Evolutionary conservation across 2,888 invertebrate genomes (phyloP).

Genomic region (Limenitis camilla): DNA sequence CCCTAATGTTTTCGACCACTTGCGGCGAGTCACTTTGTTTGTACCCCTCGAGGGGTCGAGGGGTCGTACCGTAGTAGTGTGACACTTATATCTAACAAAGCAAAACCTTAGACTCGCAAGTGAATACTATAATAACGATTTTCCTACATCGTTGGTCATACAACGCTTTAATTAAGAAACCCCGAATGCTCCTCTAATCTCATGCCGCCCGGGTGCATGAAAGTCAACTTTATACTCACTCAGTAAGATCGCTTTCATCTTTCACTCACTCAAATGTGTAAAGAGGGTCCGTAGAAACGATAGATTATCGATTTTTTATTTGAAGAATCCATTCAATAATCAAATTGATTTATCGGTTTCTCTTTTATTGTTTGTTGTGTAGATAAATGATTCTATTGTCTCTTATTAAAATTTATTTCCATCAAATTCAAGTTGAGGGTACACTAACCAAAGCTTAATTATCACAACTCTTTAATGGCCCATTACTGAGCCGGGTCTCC

Average conservation of each 20-base stretch:
- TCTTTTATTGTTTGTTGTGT: no score
- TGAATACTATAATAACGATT: slow-evolving; percentile 12
- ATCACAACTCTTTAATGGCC: no score
- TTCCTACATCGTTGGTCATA: slow-evolving; percentile 22
- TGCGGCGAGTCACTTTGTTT: slow-evolving; percentile 32
- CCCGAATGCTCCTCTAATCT: slow-evolving; percentile 30
- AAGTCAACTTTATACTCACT: slow-evolving; percentile 33
- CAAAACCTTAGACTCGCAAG: slow-evolving; percentile 13
- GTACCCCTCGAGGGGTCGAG: neutral
- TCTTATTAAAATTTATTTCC: no score
- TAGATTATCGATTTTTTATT: slow-evolving; percentile 31
- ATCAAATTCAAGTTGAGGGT: no score
- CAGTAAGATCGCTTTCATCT: slow-evolving; percentile 25
- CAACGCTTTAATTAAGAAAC: slow-evolving; percentile 32
- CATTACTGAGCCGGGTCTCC: no score
- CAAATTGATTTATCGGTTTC: no score
- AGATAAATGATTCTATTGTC: no score
- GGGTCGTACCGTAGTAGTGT: no score
- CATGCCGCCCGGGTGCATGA: slow-evolving; percentile 34
- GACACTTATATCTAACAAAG: no score
- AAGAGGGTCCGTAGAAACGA: slow-evolving; percentile 19
- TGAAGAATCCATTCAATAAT: slow-evolving; percentile 2
- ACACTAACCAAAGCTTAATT: no score
- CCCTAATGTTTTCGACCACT: slow-evolving; percentile 42
- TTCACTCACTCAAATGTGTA: slow-evolving; percentile 18